Conservation (phyloP, 2,113 vertebrate genomes). For the Anhinga rufa region DNA sequence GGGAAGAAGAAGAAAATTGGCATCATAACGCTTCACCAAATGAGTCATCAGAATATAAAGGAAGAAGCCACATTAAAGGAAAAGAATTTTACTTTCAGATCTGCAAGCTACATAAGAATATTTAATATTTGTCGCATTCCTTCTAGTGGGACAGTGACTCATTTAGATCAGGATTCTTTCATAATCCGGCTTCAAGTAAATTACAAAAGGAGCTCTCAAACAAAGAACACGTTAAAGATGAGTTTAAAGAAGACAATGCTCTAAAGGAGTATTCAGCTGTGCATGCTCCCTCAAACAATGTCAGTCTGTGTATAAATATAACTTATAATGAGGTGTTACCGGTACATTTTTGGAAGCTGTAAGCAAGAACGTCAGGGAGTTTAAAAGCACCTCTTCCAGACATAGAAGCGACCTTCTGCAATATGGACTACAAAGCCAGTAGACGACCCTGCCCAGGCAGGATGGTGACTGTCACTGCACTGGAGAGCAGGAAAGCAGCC, state of each 20-base stretch:
- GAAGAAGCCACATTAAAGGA: not conserved
- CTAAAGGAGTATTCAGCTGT: not conserved
- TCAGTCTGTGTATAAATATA: not conserved
- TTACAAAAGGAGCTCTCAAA: slow-evolving; percentile 4
- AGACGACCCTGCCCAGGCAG: not conserved
- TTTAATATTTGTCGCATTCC: not conserved
- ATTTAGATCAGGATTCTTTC: slow-evolving; percentile 39
- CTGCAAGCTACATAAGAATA: not conserved
- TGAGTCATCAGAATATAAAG: slow-evolving; percentile 31
- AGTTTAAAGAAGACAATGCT: not conserved
- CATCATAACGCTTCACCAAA: not conserved
- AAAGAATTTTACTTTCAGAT: slow-evolving; percentile 13
- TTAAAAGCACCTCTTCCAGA: not conserved
- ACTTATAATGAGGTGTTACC: not conserved
- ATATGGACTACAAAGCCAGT: accelerated
- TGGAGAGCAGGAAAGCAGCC: not conserved
- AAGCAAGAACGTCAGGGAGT: not conserved
- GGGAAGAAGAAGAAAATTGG: not conserved
- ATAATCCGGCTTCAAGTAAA: not conserved
- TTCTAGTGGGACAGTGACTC: slow-evolving; percentile 16
- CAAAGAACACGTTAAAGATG: not conserved
- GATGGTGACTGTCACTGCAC: not conserved
- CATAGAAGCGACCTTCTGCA: accelerated
- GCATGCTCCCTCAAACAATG: not conserved
- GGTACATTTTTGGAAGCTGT: not conserved